A percentile compares a stretch with the other conserved stretches of the same genome.
These are phyloP conservation scores for Dryococelus australis DNA, from an alignment of 2,888 invertebrate genomes.

Conservation along the genomic window DNA sequence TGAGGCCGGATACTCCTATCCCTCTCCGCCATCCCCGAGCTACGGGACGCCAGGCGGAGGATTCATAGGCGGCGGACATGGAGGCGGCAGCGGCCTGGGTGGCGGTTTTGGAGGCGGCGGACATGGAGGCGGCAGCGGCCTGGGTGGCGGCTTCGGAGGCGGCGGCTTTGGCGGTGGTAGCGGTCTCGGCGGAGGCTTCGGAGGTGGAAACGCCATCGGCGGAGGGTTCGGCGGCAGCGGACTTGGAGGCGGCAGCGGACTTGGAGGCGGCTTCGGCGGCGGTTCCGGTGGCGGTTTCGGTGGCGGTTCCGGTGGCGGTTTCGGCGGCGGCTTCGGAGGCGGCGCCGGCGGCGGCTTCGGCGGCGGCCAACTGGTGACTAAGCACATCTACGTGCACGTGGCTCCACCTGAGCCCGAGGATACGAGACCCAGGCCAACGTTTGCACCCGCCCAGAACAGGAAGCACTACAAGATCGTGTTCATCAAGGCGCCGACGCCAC, in stretches of 20 bases:
- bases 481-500: constrained; percentile 89
- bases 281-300: constrained; percentile 37
- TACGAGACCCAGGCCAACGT: constrained; percentile 64
- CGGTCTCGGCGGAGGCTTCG: constrained; percentile 31
- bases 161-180: constrained; percentile 43
- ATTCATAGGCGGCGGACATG: constrained; percentile 51
- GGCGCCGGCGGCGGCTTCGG: constrained; percentile 38
- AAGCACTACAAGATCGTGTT: constrained; percentile 93
- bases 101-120: constrained; percentile 42
- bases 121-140: constrained; percentile 51
- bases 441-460: constrained; percentile 68
- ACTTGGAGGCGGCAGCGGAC: constrained; percentile 36
- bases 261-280: constrained; percentile 49
- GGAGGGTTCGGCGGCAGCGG: constrained; percentile 37
- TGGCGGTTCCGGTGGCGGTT: constrained; percentile 35
- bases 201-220: constrained; percentile 36
- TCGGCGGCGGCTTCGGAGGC: constrained; percentile 40
- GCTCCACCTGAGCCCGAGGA: constrained; percentile 81
- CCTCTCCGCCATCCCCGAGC: constrained; percentile 38
- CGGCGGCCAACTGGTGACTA: constrained; percentile 68
- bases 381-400: constrained; percentile 90
- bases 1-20: constrained; percentile 45
- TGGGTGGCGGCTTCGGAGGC: constrained; percentile 27
- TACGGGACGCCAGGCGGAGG: constrained; percentile 49
- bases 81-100: constrained; percentile 48